These are phyloP conservation scores for Apamea monoglypha DNA, from an alignment of 2,888 invertebrate species.

Conservation along the genomic window DNA sequence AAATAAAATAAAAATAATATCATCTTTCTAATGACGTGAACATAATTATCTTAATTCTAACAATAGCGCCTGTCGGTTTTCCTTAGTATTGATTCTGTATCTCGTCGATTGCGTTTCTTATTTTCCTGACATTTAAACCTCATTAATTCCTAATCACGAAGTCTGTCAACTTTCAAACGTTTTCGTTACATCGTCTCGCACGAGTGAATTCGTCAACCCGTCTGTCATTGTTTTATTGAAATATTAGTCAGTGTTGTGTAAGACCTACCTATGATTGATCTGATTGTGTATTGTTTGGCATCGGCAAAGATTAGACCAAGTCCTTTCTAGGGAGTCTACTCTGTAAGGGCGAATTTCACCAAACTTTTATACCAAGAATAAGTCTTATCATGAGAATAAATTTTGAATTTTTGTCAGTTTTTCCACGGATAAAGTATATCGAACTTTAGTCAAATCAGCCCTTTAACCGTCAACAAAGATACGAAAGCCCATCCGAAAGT, in stretches of 20 bases:
- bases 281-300: background rate
- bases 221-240: slow-evolving; percentile 16
- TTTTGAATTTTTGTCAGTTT: background rate
- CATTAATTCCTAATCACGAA: slow-evolving; percentile 45
- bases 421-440: background rate
- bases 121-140: slow-evolving; percentile 38
- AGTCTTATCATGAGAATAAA: too few species aligned
- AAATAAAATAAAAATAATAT: slow-evolving; percentile 19
- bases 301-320: background rate
- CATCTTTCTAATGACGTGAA: slow-evolving; percentile 24
- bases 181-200: slow-evolving; percentile 9
- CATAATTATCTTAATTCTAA: slow-evolving; percentile 10
- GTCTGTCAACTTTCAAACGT: background rate
- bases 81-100: slow-evolving; percentile 23
- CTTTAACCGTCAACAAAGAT: background rate
- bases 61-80: slow-evolving; percentile 16
- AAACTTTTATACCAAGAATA: too few species aligned
- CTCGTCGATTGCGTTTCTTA: slow-evolving; percentile 16
- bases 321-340: too few species aligned
- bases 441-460: background rate
- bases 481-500: background rate
- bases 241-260: slow-evolving; percentile 1
- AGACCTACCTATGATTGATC: slow-evolving; percentile 14
- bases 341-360: too few species aligned
- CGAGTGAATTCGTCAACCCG: slow-evolving; percentile 10